Evolutionary conservation across 1,140 invertebrate genomes (phyloP), one percentile per base, ranked within the genome.

Genomic region (Sitobion miscanthi): DNA sequence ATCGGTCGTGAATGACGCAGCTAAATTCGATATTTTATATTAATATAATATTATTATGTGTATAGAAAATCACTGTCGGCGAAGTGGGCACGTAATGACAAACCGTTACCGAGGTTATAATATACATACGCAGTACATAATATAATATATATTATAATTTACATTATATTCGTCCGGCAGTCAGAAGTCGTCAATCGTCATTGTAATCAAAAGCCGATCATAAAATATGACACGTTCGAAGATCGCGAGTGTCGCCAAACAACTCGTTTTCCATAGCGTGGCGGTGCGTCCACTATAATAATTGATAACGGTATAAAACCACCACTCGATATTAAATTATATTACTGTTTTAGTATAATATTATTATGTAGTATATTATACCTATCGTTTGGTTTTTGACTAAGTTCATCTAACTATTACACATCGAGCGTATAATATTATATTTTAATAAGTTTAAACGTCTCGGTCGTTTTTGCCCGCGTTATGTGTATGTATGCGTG

Each of bases 131-230:
- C 52, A 21, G 52, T 54, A 21, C 21, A 54, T 54, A 23, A 54
- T 54, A 54, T 54, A 11, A 49, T 0, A 25, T n/a, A 4, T 35
- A 52, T 35, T 52, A 25, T 86, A 86, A 42, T 45, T 42, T 42
- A 45, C 25, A 42, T 45, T 42, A 9, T 21, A 86, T 88, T n/a
- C 49, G 49, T 54, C 25, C 38, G 35, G 38, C 11, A n/a, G 30
- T 47, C 4, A 2, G n/a, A 21, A 90, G 8, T 42, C 0, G 4
- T 17, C 23, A 90, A 9, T 20, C 11, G 38, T 21, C 11, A 20
- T 69, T 90, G 30, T 82, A 82, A 77, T 91, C 62, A n/a, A 91
- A 82, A 82, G 8, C 45, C 21, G 69, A 83, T 82, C n/a, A 49
- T 42, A 69, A n/a, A 38, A 38, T 1, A 89, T 42, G 47, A 87